Percentiles rank a stretch among this genome's conserved stretches.
These are phyloP conservation scores for Imbricaverruca yamaguchii DNA, from an alignment of 2,888 invertebrate species.

Conservation along the genomic window DNA sequence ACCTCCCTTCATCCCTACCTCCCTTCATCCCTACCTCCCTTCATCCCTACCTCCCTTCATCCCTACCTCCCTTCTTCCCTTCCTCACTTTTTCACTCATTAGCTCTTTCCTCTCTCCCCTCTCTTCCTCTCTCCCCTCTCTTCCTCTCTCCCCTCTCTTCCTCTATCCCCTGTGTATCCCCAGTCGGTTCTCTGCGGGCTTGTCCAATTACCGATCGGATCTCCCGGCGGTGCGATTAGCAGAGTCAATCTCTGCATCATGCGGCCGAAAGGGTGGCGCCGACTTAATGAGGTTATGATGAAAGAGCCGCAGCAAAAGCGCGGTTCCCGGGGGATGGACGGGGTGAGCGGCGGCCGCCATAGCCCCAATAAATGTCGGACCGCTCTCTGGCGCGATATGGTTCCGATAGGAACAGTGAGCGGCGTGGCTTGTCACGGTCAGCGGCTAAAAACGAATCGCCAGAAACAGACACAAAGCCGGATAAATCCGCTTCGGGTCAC, in stretches of 20 bases:
- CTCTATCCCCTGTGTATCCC: background rate
- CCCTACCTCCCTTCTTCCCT: slow-evolving; percentile 20
- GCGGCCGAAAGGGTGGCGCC: slow-evolving; percentile 5
- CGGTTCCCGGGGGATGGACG: background rate
- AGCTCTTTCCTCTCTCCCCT: slow-evolving; percentile 36
- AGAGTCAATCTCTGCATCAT: slow-evolving; percentile 39
- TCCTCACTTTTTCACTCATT: slow-evolving; percentile 25
- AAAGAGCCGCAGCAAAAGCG: background rate
- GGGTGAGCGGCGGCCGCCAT: background rate
- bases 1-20: slow-evolving; percentile 36
- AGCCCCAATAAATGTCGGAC: no score
- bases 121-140: slow-evolving; percentile 31
- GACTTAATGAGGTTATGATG: slow-evolving; percentile 22
- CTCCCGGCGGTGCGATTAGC: slow-evolving; percentile 35
- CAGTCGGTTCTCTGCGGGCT: background rate
- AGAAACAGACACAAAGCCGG: no score
- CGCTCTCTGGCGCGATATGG: no score
- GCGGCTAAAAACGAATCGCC: no score
- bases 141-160: slow-evolving; percentile 28
- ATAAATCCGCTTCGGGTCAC: no score
- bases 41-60: no score
- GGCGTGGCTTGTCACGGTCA: no score
- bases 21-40: slow-evolving; percentile 26
- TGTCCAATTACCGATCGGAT: slow-evolving; percentile 5
- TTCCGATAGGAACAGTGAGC: no score